These are phyloP conservation scores for Drosophila arawakana DNA, from an alignment of 1,140 invertebrate genomes.

Conservation along the genomic window DNA sequence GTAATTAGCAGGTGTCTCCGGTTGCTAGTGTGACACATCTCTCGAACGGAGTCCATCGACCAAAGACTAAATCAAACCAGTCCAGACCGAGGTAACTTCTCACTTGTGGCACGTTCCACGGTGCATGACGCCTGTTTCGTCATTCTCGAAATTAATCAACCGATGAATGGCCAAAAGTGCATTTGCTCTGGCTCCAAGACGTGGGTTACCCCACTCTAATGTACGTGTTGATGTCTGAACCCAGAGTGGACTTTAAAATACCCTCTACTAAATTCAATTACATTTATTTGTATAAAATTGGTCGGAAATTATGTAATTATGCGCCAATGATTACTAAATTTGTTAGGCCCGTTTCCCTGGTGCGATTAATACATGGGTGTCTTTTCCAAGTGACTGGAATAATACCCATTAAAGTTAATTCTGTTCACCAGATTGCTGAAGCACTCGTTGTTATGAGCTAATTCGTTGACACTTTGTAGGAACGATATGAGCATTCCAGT, in stretches of 20 bases:
- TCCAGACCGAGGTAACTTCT: conserved; percentile 1
- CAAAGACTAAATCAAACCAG: conserved; percentile 38
- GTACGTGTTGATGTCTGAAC: background rate
- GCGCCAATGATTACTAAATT: too few species aligned
- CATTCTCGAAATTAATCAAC: conserved; percentile 50
- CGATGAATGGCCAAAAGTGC: conserved; percentile 1
- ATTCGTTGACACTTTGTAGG: conserved; percentile 90
- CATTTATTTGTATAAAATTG: too few species aligned
- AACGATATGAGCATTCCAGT: conserved; percentile 89
- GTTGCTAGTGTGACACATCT: conserved; percentile 10
- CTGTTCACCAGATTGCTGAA: conserved; percentile 92
- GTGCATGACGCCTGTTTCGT: conserved; percentile 46
- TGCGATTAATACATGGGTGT: background rate
- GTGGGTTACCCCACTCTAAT: background rate
- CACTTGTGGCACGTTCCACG: conserved; percentile 30
- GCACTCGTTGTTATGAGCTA: conserved; percentile 90
- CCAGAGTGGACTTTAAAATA: background rate
- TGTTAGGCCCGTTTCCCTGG: too few species aligned
- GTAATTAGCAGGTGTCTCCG: background rate
- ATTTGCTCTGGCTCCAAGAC: background rate
- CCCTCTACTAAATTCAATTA: too few species aligned
- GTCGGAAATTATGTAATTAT: too few species aligned
- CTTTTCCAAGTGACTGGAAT: conserved; percentile 89
- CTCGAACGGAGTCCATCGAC: conserved; percentile 11
- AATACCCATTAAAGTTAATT: conserved; percentile 94